Evolutionary conservation across 2,113 vertebrate genomes (phyloP).

Genomic region (Sylvia atricapilla): DNA sequence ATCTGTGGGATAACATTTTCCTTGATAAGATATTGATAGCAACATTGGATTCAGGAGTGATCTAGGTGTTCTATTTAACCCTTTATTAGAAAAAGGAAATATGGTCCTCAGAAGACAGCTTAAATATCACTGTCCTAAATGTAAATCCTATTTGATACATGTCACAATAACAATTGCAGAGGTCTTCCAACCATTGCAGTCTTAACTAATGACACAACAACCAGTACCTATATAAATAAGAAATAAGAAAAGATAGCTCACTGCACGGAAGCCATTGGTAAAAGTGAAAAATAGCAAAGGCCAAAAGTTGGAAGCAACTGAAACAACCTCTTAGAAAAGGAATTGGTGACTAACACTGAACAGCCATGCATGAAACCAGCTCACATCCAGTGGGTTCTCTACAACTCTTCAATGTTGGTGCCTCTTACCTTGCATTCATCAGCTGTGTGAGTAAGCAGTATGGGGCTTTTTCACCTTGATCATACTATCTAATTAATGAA

Average conservation of each 20-base stretch:
- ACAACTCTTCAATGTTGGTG: background rate
- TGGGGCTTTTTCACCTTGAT: background rate
- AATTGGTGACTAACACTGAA: background rate
- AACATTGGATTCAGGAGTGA: background rate
- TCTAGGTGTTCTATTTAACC: background rate
- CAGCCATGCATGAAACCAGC: rapidly evolving
- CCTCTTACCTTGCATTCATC: background rate
- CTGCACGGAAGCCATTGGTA: background rate
- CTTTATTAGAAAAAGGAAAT: background rate
- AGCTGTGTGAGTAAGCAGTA: background rate
- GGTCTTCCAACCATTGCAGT: background rate
- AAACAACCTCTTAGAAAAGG: background rate
- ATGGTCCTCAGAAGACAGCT: background rate
- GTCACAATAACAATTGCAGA: background rate
- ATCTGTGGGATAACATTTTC: background rate
- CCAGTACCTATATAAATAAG: background rate
- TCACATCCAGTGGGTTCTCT: background rate
- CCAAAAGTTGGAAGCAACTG: background rate
- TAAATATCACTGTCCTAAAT: background rate
- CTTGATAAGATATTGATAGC: background rate
- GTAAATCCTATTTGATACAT: background rate
- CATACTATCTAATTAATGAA: background rate
- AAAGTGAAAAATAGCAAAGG: background rate
- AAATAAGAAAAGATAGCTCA: background rate
- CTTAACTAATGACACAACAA: background rate